These are phyloP conservation scores for Drosophila pseudotalamancana DNA, from an alignment of 2,888 invertebrate species.

Conservation along the genomic window DNA sequence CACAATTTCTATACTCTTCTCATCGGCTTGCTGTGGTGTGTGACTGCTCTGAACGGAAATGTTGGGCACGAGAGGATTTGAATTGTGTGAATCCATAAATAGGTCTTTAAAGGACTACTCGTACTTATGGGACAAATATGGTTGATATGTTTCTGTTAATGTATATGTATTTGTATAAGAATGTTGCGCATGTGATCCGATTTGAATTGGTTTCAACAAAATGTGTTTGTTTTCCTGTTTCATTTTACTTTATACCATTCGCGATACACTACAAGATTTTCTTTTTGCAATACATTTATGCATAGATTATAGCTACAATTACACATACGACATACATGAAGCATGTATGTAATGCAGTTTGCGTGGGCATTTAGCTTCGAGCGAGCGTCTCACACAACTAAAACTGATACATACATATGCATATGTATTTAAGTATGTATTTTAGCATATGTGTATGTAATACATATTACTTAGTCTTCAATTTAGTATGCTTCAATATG, in stretches of 20 bases:
- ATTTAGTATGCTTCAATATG: conserved; percentile 58
- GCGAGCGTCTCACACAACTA: conserved; percentile 28
- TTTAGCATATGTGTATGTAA: conserved; percentile 29
- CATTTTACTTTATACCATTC: conserved; percentile 9
- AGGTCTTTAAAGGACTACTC: conserved; percentile 36
- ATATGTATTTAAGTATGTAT: conserved; percentile 2
- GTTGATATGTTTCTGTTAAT: conserved; percentile 74
- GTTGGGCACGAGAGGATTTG: neutral
- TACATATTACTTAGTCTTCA: conserved; percentile 70
- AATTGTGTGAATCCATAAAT: conserved; percentile 6
- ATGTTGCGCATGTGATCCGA: conserved; percentile 38
- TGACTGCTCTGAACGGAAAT: conserved; percentile 35
- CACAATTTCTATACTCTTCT: conserved; percentile 20
- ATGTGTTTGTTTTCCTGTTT: conserved; percentile 10
- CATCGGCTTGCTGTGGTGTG: conserved; percentile 19
- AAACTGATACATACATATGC: conserved; percentile 15
- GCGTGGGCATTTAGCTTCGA: conserved; percentile 23
- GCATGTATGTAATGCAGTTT: conserved; percentile 25
- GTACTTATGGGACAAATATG: conserved; percentile 57
- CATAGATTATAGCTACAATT: conserved; percentile 61
- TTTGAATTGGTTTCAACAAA: conserved; percentile 35
- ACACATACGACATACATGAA: conserved; percentile 44
- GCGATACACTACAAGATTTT: neutral
- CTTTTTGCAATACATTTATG: conserved; percentile 34
- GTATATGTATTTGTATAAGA: conserved; percentile 43